Base-by-base conservation (phyloP, 1,140 invertebrate genomes). In the Monomorium pharaonis region DNA sequence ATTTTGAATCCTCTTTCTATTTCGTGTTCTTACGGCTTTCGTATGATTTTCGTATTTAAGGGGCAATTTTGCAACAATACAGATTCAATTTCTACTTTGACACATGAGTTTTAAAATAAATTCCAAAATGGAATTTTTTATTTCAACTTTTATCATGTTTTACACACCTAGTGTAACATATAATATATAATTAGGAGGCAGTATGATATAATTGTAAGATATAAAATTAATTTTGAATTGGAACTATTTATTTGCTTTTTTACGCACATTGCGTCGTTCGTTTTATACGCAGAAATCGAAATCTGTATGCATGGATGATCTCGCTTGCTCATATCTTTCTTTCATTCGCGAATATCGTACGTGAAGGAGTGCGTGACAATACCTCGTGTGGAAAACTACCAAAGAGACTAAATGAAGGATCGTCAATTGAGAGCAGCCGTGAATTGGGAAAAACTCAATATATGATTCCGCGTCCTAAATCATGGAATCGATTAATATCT, bases 291-390 rank as follows among this genome's bases (percentile, higher is more conserved):
- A 42, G 24, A 54, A n/a, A 42, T 67, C 51, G 47, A 33, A 42
- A 56, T 81, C 69, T 72, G 9, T 54, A 70, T 81, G 78, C 78
- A 30, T 21, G 65, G 12, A 21, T 56, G 78, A 72, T 58, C 21
- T 51, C 49, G 49, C 21, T 42, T 30, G 33, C 63, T 70, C 49
- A 81, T 81, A 72, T 72, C 65, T 30, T 80, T 30, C 74, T 27
- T 67, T 54, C 14, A 56, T 58, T n/a, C 65, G 10, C 12, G 37
- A 78, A 72, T 70, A 56, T 70, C 24, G 24, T 49, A 81, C 49
- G 65, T 72, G 49, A 37, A 72, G 49, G 65, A 54, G 49, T 56
- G 44, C 76, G 21, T 37, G 78, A 56, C 33, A 72, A 72, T 81
- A 70, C 33, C 16, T 69, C 7, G 37, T 21, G 16, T 3, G 21